Conservation (phyloP, 2,888 invertebrate genomes). For the Cantharis nigra region DNA sequence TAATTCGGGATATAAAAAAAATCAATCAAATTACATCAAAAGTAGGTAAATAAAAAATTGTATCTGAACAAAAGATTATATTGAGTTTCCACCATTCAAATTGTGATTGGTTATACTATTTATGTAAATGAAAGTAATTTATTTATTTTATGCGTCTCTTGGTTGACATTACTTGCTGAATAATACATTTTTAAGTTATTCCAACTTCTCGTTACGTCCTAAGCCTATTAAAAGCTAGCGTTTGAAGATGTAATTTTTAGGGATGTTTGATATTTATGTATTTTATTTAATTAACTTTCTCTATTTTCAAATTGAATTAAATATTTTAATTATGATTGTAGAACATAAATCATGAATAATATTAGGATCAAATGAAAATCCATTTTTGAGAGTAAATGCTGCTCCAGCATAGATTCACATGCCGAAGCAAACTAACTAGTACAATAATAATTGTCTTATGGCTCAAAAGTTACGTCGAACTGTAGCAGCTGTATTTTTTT, state of each 20-base stretch:
- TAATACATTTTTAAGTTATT: slow-evolving; percentile 5
- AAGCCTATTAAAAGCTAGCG: slow-evolving; percentile 1
- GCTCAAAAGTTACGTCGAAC: not conserved
- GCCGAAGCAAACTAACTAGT: not conserved
- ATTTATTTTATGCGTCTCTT: slow-evolving; percentile 5
- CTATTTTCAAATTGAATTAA: not conserved
- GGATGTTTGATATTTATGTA: not conserved
- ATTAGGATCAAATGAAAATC: not conserved
- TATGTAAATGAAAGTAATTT: slow-evolving; percentile 3
- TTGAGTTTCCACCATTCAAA: not conserved
- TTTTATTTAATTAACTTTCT: not conserved
- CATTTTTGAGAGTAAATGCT: too few relatives aligned
- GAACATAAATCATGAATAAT: not conserved
- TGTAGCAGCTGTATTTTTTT: not conserved
- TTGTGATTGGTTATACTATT: slow-evolving; percentile 3
- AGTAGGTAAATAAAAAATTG: not conserved
- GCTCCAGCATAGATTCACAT: too few relatives aligned
- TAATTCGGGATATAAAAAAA: not conserved
- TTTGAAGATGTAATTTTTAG: not conserved
- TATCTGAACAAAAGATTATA: not conserved
- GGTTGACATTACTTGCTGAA: slow-evolving; percentile 4
- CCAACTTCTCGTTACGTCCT: not conserved
- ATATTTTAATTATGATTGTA: not conserved
- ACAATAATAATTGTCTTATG: not conserved
- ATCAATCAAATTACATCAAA: not conserved